A percentile compares a stretch with the other conserved stretches of the same genome.
Evolutionary conservation across 2,797 vertebrate species (phyloP).

Genomic region (Buphagus erythrorhynchus): DNA sequence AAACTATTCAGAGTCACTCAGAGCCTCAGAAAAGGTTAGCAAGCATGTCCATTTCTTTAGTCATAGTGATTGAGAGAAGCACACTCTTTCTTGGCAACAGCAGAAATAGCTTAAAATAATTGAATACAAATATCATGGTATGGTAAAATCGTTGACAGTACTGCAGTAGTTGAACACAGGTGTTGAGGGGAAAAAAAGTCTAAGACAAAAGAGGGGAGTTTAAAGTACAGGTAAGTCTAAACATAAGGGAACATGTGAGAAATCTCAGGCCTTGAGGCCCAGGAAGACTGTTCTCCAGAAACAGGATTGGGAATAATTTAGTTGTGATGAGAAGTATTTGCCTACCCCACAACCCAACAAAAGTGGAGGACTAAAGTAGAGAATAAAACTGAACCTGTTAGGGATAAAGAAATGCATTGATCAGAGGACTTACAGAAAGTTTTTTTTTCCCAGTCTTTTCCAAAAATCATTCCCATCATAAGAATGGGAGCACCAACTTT

Average conservation of each 20-base stretch:
- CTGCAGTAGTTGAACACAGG: not conserved
- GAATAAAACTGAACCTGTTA: not conserved
- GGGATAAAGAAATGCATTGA: not conserved
- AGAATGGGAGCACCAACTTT: not conserved
- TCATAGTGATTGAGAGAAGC: not conserved
- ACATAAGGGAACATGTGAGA: not conserved
- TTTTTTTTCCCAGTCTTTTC: not conserved
- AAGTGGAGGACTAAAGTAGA: not conserved
- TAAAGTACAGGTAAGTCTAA: not conserved
- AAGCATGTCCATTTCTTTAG: not conserved
- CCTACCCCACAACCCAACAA: not conserved
- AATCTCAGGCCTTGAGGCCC: not conserved
- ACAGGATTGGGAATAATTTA: not conserved
- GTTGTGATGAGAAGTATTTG: not conserved
- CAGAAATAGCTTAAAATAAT: not conserved
- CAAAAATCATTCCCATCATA: not conserved
- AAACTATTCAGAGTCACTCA: conserved; percentile 74
- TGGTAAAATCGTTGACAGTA: not conserved
- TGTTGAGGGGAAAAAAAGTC: not conserved
- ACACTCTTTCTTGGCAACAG: not conserved
- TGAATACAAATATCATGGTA: not conserved
- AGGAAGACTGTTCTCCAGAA: not conserved
- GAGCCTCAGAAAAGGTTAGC: conserved; percentile 88
- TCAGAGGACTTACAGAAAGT: not conserved
- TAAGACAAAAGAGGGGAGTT: not conserved